Evolutionary conservation across 2,797 vertebrate species (phyloP), one percentile per base, ranked within the genome.

Genomic region (Cyclopterus lumpus): DNA sequence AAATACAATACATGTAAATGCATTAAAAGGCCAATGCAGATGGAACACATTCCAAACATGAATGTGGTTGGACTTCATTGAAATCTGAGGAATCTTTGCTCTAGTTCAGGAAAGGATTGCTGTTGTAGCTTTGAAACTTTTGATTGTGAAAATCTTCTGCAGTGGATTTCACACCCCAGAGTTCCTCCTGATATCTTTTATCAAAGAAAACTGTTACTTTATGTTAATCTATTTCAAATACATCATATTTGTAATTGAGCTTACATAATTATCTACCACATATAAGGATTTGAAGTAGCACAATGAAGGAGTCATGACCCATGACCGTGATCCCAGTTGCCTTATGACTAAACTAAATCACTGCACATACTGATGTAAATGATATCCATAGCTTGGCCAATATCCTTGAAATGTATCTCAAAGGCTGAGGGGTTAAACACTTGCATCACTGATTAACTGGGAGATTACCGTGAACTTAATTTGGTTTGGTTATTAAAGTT

Each of bases 391-490:
- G 44, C 63, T 46, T 20, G 24, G 32, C 38, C 34, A 46, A 46
- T 12, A 66, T 42, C 75, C 76, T 71, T 32, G 80, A 54, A 18
- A 76, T 1, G 74, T 42, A 88, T 82, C 77, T 66, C 7, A 30
- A 55, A 40, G 73, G 81, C 44, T 16, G 12, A 26, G 18, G 18
- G 70, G 72, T 75, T 24, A 46, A 51, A 77, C 42, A 42, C 55
- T 72, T 46, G 71, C 61, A 63, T 61, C 51, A 58, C 75, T 38
- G 79, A 84, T 79, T 68, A 78, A 58, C 36, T 0, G 40, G 8
- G 15, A 53, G 46, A 80, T 68, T 59, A 65, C 53, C 5, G 20
- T 58, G 42, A 46, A 72, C 57, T 30, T 32, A 55, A 18, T 55
- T 69, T 49, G 5, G 62, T 20, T 36, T 14, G 1, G 49, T 79